Conservation (phyloP, 2,113 vertebrate genomes). For the Puffinus mauretanicus region DNA sequence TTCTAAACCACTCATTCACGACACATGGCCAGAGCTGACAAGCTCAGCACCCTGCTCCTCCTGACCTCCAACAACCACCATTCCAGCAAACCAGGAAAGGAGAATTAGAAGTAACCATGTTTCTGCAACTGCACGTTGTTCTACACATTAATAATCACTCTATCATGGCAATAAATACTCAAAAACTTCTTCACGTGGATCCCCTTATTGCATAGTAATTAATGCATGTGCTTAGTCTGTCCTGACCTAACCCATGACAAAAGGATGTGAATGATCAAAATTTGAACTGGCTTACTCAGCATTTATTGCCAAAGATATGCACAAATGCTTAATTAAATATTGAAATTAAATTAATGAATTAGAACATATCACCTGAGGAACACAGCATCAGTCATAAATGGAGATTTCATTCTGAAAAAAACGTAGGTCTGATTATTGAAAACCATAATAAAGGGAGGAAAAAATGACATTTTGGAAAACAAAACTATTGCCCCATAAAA, state of each 20-base stretch:
- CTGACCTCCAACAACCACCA: background rate
- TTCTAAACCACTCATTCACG: too few species aligned
- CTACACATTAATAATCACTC: background rate
- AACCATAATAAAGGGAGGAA: background rate
- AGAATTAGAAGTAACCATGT: background rate
- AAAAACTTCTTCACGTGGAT: background rate
- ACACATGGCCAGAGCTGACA: background rate
- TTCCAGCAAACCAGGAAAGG: background rate
- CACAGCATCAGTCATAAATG: background rate
- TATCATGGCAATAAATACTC: background rate
- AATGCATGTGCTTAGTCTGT: background rate
- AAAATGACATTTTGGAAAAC: background rate
- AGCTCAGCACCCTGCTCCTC: background rate
- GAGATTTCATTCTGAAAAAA: background rate
- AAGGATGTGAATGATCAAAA: background rate
- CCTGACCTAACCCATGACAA: background rate
- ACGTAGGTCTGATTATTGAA: background rate
- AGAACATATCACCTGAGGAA: background rate
- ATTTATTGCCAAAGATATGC: constrained; percentile 11
- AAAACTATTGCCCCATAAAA: background rate
- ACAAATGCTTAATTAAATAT: constrained; percentile 46
- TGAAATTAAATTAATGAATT: constrained; percentile 52
- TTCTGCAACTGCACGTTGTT: background rate
- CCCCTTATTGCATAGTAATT: background rate
- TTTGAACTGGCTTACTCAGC: constrained; percentile 46